Evolutionary conservation across 2,113 vertebrate genomes (phyloP).

Genomic region (Dicrurus megarhynchus): DNA sequence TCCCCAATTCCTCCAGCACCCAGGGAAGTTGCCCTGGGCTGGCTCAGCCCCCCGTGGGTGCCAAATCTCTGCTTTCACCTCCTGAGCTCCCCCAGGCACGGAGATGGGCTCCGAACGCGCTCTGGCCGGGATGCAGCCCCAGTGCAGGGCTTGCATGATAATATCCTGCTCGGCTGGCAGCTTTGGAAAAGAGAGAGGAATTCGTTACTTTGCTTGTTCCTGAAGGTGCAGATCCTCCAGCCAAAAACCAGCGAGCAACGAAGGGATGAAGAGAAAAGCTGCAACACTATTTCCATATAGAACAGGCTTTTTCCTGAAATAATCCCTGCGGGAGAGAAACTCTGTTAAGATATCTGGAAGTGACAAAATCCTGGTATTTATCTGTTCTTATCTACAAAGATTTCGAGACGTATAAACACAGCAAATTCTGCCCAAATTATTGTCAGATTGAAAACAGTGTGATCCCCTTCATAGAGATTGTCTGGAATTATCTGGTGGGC

Average conservation of each 20-base stretch:
- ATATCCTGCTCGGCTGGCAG: background rate
- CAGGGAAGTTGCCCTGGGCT: background rate
- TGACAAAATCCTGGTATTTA: background rate
- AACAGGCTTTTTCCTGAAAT: background rate
- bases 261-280: background rate
- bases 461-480: background rate
- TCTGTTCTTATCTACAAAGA: background rate
- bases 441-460: background rate
- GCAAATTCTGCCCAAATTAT: background rate
- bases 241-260: background rate
- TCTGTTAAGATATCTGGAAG: background rate
- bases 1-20: background rate
- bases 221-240: background rate
- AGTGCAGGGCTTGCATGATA: background rate
- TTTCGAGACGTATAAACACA: background rate
- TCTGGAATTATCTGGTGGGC: background rate
- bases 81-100: background rate
- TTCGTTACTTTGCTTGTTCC: background rate
- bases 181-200: background rate
- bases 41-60: background rate
- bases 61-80: background rate
- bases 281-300: background rate
- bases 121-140: background rate
- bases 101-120: background rate
- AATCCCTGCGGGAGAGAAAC: conserved; percentile 1